Base-by-base conservation (phyloP, 2,797 vertebrate genomes). In the Tinamus major region DNA sequence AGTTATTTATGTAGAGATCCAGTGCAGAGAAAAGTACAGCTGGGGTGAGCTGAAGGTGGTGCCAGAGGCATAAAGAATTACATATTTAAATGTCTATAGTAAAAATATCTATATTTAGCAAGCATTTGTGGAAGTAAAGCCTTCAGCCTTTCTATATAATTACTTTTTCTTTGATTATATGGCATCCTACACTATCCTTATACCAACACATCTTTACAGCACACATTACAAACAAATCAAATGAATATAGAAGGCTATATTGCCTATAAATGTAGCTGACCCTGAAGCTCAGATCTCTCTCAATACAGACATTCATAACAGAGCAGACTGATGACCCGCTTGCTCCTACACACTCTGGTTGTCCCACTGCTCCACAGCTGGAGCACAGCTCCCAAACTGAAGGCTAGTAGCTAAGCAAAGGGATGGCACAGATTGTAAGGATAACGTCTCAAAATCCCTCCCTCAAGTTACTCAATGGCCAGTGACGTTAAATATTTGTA, bases 1-100 rank as follows among this genome's bases (percentile, higher is more conserved):
- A 77, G 48, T 53, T 93, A 91, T 93, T 92, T 86, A 51, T 88
- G 77, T 44, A 69, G 42, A 76, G 70, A 67, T 67, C 81, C 53
- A 56, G 53, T 56, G 55, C 63, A 86, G 42, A 72, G 67, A 67
- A 63, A 76, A 27, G n/a, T 72, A 71, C 41, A 81, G 71, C 15
- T 2, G 2, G 69, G 83, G 67, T 93, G 65, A 93, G 42, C n/a
- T 74, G 63, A 27, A 89, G 64, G 29, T 69, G 8, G 65, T 76
- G 87, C 41, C 53, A 87, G 37, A 85, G 55, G 59, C 46, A 84
- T 0, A 0, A 49, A 81, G 44, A 75, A 92, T 65, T 20, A 69
- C 46, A 31, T 29, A 67, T 68, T 79, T 46, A 86, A 90, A 44
- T 19, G 21, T 35, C 17, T 44, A n/a, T 64, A 59, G 62, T 79